Percentiles rank a stretch among this genome's conserved stretches.
These are phyloP conservation scores for Pipistrellus pipistrellus DNA, from an alignment of 2,797 vertebrate genomes.

Conservation along the genomic window DNA sequence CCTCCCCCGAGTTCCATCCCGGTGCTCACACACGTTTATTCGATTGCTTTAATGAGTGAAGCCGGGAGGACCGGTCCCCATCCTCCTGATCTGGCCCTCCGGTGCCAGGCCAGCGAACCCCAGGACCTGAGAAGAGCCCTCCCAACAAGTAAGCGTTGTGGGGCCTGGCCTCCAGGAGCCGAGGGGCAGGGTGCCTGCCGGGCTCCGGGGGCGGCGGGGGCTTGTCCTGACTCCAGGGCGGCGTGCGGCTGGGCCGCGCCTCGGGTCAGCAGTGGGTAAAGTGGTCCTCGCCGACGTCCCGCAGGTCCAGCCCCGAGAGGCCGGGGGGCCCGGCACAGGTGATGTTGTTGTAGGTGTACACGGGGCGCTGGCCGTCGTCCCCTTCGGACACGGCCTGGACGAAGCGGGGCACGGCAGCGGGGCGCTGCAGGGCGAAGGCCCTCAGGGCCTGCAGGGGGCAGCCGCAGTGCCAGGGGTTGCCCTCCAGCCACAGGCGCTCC, in stretches of 20 bases:
- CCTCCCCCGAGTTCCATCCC: not conserved
- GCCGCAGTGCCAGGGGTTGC: constrained; percentile 96
- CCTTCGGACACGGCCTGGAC: constrained; percentile 93
- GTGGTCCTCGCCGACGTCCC: constrained; percentile 90
- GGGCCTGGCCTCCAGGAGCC: not conserved
- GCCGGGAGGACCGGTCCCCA: not conserved
- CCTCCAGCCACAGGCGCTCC: constrained; percentile 95
- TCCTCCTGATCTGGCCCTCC: not conserved
- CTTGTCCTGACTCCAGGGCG: fast-evolving
- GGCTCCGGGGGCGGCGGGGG: not conserved
- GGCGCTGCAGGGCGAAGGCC: constrained; percentile 91
- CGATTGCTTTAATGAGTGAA: constrained; percentile 61
- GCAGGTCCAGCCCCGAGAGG: constrained; percentile 92
- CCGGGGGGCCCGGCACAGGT: constrained; percentile 92
- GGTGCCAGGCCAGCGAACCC: not conserved
- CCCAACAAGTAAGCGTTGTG: not conserved
- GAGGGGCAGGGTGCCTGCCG: not conserved
- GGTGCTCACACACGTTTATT: not conserved
- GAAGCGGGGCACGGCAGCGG: constrained; percentile 91
- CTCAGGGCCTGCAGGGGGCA: constrained; percentile 92
- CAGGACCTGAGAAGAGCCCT: not conserved
- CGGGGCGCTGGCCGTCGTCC: constrained; percentile 91
- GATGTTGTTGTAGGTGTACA: constrained; percentile 96
- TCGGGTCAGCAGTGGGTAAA: constrained; percentile 91
- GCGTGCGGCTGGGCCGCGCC: not conserved